phyloP scores from a whole-genome alignment of 2,113 vertebrate species.

The Hydrolagus affinis region DNA sequence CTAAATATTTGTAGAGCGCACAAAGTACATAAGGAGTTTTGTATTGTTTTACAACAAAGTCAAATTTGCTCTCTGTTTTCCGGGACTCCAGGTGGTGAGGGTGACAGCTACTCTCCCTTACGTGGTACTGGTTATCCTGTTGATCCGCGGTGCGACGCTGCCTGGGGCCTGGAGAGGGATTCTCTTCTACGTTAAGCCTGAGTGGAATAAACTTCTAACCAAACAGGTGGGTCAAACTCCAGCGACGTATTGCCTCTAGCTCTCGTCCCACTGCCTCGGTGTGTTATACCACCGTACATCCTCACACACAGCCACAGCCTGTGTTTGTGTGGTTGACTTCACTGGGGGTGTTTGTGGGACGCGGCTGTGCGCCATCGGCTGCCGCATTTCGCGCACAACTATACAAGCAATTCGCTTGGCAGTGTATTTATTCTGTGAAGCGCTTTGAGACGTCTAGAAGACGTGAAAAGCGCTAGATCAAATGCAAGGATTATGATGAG shows the following conservation, averaged over 20 bases:
- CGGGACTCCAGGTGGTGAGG: conserved; percentile 78
- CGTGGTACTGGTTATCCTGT: conserved; percentile 72
- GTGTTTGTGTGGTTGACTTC: too few species aligned
- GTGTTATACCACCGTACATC: not conserved
- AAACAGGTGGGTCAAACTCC: conserved; percentile 62
- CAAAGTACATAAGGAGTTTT: not conserved
- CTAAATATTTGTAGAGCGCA: not conserved
- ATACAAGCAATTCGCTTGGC: too few species aligned
- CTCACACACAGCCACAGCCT: too few species aligned
- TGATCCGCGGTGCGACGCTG: conserved; percentile 83
- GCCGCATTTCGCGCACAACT: too few species aligned
- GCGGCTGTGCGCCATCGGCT: too few species aligned
- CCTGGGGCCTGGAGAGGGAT: conserved; percentile 94
- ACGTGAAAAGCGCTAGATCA: too few species aligned
- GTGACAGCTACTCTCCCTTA: conserved; percentile 96
- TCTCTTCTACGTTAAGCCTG: conserved; percentile 84
- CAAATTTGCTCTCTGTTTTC: not conserved
- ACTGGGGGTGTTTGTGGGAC: too few species aligned
- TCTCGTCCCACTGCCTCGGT: not conserved
- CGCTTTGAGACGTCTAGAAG: too few species aligned
- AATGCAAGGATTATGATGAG: too few species aligned
- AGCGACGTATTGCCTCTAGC: not conserved
- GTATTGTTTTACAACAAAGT: not conserved
- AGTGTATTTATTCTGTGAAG: too few species aligned
- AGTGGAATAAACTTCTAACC: conserved; percentile 84